phyloP scores from a whole-genome alignment of 2,797 vertebrate species.

The Sebastes minor region DNA sequence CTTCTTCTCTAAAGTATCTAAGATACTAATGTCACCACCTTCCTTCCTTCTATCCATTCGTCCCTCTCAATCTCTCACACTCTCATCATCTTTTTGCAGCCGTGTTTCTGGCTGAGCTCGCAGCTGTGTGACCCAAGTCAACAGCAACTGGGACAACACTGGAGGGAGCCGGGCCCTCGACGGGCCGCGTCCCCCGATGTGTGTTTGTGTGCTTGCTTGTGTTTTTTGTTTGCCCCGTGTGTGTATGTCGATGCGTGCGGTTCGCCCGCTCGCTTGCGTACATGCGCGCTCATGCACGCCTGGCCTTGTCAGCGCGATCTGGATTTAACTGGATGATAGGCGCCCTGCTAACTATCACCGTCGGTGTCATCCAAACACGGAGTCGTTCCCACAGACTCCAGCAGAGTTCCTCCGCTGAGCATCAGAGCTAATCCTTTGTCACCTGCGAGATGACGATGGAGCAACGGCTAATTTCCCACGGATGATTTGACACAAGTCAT shows the following conservation, averaged over 20 bases:
- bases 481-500: constrained; percentile 47
- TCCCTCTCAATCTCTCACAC: neutral
- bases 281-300: constrained; percentile 12
- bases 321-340: constrained; percentile 65
- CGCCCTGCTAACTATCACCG: constrained; percentile 57
- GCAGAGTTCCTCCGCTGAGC: constrained; percentile 67
- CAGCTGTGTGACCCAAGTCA: constrained; percentile 79
- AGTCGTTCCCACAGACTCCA: constrained; percentile 78
- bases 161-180: constrained; percentile 49
- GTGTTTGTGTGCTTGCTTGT: constrained; percentile 56
- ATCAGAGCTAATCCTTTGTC: constrained; percentile 57
- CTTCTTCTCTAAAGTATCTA: neutral
- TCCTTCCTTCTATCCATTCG: neutral
- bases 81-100: constrained; percentile 18
- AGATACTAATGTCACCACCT: neutral
- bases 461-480: constrained; percentile 62
- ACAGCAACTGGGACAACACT: constrained; percentile 65
- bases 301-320: constrained; percentile 59
- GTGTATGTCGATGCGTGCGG: constrained; percentile 27
- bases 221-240: constrained; percentile 56
- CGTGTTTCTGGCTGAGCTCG: constrained; percentile 8
- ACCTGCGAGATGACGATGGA: constrained; percentile 67
- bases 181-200: constrained; percentile 28
- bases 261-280: constrained; percentile 28
- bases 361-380: constrained; percentile 67